Evolutionary conservation across 2,888 invertebrate species (phyloP).

Genomic region (Himalopsyche tibetana): DNA sequence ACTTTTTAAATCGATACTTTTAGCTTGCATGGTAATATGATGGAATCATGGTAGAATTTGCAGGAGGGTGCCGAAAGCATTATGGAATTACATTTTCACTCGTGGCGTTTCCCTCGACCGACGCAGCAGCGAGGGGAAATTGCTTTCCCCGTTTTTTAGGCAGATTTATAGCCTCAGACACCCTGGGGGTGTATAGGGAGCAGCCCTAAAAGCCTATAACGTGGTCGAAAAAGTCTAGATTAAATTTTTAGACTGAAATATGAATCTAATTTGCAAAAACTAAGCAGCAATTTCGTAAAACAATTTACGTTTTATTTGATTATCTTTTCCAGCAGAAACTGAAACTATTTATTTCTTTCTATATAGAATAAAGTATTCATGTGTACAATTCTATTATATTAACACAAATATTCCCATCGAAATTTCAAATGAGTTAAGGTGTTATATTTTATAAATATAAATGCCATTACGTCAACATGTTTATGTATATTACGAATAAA

Average conservation of each 20-base stretch:
- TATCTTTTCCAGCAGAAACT: too few relatives aligned
- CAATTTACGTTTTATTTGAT: too few relatives aligned
- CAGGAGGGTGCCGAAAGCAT: slow-evolving; percentile 50
- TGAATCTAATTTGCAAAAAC: slow-evolving; percentile 1
- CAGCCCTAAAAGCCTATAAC: slow-evolving; percentile 30
- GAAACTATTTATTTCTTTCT: too few relatives aligned
- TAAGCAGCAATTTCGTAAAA: too few relatives aligned
- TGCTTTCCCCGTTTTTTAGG: slow-evolving; percentile 61
- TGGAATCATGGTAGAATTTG: slow-evolving; percentile 1
- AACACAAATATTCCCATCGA: too few relatives aligned
- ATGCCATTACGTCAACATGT: too few relatives aligned
- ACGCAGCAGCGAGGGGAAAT: slow-evolving; percentile 53
- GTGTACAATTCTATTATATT: too few relatives aligned
- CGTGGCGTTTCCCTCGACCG: slow-evolving; percentile 49
- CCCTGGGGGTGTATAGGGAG: not conserved
- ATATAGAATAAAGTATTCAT: too few relatives aligned
- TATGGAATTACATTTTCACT: slow-evolving; percentile 58
- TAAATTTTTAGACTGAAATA: not conserved
- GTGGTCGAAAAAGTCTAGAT: not conserved
- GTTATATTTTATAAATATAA: too few relatives aligned
- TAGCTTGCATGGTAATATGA: not conserved
- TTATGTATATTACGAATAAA: too few relatives aligned
- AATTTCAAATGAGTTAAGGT: too few relatives aligned
- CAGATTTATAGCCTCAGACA: slow-evolving; percentile 57
- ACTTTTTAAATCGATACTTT: not conserved